Percentiles rank a stretch among this genome's conserved stretches.
Conservation (phyloP, 2,888 invertebrate species). For the Argyra leucocephala region DNA sequence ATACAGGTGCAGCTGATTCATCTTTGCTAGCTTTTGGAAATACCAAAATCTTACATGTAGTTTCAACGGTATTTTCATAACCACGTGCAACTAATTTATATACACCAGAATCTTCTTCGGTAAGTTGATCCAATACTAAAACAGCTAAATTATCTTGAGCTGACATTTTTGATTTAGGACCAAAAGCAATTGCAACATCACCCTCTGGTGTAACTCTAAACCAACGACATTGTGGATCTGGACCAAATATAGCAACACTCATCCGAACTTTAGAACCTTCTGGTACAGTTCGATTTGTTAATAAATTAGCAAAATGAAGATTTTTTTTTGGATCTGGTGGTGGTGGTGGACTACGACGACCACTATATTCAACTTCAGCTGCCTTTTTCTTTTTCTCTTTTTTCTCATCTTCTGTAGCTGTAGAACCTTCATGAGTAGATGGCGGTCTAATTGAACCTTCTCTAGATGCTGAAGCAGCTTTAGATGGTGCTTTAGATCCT, state of each 20-base stretch:
- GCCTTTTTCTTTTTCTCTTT: conserved; percentile 33
- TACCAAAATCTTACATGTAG: conserved; percentile 54
- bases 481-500: conserved; percentile 15
- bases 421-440: conserved; percentile 28
- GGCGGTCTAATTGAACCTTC: conserved; percentile 24
- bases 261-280: conserved; percentile 66
- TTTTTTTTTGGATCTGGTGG: conserved; percentile 46
- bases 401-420: conserved; percentile 28
- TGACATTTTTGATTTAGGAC: conserved; percentile 52
- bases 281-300: conserved; percentile 66
- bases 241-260: conserved; percentile 67
- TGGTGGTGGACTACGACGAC: conserved; percentile 36
- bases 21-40: conserved; percentile 45
- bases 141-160: conserved; percentile 62
- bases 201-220: conserved; percentile 61
- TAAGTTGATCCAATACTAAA: conserved; percentile 60
- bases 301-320: conserved; percentile 57
- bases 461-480: conserved; percentile 12
- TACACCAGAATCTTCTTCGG: conserved; percentile 62
- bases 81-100: conserved; percentile 70
- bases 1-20: conserved; percentile 59
- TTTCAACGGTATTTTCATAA: conserved; percentile 58
- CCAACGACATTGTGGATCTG: conserved; percentile 65
- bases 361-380: conserved; percentile 30
- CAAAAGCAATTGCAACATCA: conserved; percentile 51